Evolutionary conservation across 92 coral and sea anemone species (phyloP), one percentile per base, ranked within the genome.

Genomic region (Desmophyllum pertusum): DNA sequence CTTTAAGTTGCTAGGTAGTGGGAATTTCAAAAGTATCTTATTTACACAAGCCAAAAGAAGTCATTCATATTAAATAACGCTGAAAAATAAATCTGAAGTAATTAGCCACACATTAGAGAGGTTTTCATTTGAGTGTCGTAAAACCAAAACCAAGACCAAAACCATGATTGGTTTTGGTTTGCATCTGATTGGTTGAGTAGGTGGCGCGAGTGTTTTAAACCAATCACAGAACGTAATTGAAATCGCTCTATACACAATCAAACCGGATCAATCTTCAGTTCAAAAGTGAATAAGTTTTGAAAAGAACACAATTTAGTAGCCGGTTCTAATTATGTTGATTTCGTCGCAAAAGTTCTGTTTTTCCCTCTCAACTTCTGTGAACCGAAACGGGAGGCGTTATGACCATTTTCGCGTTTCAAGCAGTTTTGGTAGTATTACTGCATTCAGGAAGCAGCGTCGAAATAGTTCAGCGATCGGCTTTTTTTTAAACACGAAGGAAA

Each of bases 401-500:
- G 74, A 18, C 17, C 21, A 17, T 14, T 5, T 42, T 2, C 61
- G 31, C 15, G 18, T 31, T 35, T 23, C 31, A 10, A 42, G 57
- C 50, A 67, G 19, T 50, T 68, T n/a, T 53, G 13, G 33, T 42
- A 7, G 15, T 50, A 39, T 25, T 50, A 35, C 30, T 80, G 11
- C 46, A 23, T 6, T 37, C 59, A 10, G 68, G 66, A 51, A 50
- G 36, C 35, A 62, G 76, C 2, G n/a, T n/a, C n/a, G 50, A 68
- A 37, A 50, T 41, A 13, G 25, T 75, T 11, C 81, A 76, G 59
- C 81, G 73, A 21, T 64, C 67, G 40, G 87, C 65, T 2, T 67
- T 84, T 38, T 59, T 84, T 42, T n/a, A n/a, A 17, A 64, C 46
- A 66, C 81, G n/a, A 50, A 48, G 40, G 81, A 85, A 81, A 80